phyloP scores from a whole-genome alignment of 2,888 invertebrate species.

The Trichopria drosophilae region DNA sequence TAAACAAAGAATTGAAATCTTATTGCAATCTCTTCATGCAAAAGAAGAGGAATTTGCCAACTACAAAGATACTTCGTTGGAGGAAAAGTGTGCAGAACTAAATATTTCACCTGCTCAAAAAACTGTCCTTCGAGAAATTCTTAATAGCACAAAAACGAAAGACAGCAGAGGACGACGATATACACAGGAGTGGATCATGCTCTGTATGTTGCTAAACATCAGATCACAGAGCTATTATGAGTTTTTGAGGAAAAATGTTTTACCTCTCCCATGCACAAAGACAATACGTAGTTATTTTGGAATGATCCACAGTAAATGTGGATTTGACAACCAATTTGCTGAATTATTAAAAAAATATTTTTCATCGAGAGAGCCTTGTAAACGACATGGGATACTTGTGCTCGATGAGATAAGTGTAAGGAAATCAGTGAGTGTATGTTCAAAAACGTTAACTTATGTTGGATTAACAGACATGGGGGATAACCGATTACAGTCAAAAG shows the following conservation, averaged over 20 bases:
- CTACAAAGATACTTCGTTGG: too few relatives aligned
- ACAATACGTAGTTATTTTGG: constrained; percentile 32
- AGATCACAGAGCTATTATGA: constrained; percentile 33
- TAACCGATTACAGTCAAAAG: constrained; percentile 18
- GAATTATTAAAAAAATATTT: constrained; percentile 28
- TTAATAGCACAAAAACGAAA: constrained; percentile 19
- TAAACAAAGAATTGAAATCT: too few relatives aligned
- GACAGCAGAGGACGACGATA: constrained; percentile 26
- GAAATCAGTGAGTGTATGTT: constrained; percentile 29
- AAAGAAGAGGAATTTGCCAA: too few relatives aligned
- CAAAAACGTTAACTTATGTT: constrained; percentile 28
- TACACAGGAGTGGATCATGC: constrained; percentile 32
- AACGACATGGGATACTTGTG: constrained; percentile 29
- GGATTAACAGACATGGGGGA: constrained; percentile 36
- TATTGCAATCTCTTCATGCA: too few relatives aligned
- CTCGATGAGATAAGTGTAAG: constrained; percentile 35
- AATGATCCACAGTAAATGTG: constrained; percentile 25
- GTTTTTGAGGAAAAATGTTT: constrained; percentile 32
- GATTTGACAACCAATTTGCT: constrained; percentile 32
- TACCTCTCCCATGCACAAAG: constrained; percentile 33
- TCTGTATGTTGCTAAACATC: constrained; percentile 35
- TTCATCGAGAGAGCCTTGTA: constrained; percentile 13
- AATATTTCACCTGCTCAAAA: constrained; percentile 12
- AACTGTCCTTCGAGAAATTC: constrained; percentile 22
- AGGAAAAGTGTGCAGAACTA: too few relatives aligned